These are phyloP conservation scores for Leuciscus waleckii DNA, from an alignment of 2,797 vertebrate genomes.

Conservation along the genomic window DNA sequence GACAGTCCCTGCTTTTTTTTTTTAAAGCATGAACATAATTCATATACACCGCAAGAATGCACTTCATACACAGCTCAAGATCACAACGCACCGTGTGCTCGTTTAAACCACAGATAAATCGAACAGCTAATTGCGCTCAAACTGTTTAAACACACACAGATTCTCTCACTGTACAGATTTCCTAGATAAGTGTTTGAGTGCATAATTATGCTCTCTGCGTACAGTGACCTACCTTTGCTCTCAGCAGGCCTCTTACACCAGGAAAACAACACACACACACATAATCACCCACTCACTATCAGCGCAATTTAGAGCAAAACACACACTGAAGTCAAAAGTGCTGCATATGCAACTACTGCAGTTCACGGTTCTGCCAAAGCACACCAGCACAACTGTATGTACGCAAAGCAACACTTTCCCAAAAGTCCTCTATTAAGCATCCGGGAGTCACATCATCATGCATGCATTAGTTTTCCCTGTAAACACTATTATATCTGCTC, in stretches of 20 bases:
- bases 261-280: background rate
- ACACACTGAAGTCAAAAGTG: slow-evolving; percentile 10
- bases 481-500: background rate
- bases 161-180: background rate
- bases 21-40: background rate
- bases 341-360: slow-evolving; percentile 20
- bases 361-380: background rate
- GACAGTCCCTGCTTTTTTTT: background rate
- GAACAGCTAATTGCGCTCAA: background rate
- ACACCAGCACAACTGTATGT: slow-evolving; percentile 1
- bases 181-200: background rate
- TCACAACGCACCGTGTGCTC: background rate
- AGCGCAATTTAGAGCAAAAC: slow-evolving; percentile 27
- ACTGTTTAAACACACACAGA: background rate
- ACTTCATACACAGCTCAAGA: background rate
- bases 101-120: background rate
- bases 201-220: background rate
- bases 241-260: slow-evolving; percentile 36
- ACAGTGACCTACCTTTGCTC: slow-evolving; percentile 44
- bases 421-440: slow-evolving; percentile 18
- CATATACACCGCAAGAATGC: background rate
- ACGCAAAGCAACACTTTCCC: background rate
- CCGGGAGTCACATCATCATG: background rate
- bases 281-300: slow-evolving; percentile 3
- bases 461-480: background rate